Conservation (phyloP, 2,888 invertebrate genomes). For the Cephalotes varians region DNA sequence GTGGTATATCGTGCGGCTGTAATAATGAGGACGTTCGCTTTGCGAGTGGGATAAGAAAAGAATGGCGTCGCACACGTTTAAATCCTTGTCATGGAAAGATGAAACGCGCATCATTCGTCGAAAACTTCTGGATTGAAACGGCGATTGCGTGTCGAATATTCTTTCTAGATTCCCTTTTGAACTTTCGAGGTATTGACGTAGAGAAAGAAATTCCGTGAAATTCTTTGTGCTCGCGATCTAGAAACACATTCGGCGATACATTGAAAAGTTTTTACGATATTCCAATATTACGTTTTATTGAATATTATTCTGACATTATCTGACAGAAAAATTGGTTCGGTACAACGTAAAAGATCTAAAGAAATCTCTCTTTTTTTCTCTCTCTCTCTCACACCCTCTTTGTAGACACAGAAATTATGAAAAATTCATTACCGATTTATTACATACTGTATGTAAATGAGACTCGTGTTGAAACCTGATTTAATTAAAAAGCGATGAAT, state of each 20-base stretch:
- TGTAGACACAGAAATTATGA: neutral
- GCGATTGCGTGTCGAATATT: slow-evolving; percentile 5
- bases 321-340: neutral
- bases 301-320: slow-evolving; percentile 1
- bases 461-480: slow-evolving; percentile 22
- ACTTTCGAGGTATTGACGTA: neutral
- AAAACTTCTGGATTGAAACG: neutral
- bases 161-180: neutral
- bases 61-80: neutral
- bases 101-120: slow-evolving; percentile 12
- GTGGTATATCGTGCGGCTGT: neutral
- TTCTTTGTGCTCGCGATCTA: neutral
- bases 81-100: slow-evolving; percentile 10
- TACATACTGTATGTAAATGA: neutral
- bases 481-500: slow-evolving; percentile 30
- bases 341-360: neutral
- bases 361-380: neutral
- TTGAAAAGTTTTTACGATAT: neutral
- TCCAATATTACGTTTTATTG: slow-evolving; percentile 10
- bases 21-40: slow-evolving; percentile 16
- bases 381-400: neutral
- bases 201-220: neutral
- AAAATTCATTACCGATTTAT: neutral
- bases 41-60: neutral
- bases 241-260: neutral